A percentile compares a stretch with the other conserved stretches of the same genome.
Evolutionary conservation across 2,888 invertebrate genomes (phyloP).

Genomic region (Exephanes ischioxanthus): DNA sequence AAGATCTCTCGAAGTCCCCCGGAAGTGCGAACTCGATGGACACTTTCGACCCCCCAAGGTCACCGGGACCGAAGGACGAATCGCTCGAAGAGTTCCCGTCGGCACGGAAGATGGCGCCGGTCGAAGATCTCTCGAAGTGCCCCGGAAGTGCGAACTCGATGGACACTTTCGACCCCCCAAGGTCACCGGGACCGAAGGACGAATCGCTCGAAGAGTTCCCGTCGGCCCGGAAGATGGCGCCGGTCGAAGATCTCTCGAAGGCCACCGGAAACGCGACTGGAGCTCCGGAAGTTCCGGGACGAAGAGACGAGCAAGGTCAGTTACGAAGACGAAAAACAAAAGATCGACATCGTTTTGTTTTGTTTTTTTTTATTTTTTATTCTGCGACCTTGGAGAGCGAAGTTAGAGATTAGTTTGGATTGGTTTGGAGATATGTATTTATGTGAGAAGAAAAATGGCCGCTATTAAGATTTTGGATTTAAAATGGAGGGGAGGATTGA

Average conservation of each 20-base stretch:
- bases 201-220: too few relatives aligned
- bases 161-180: too few relatives aligned
- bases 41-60: too few relatives aligned
- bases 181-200: too few relatives aligned
- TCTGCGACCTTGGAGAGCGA: slow-evolving; percentile 57
- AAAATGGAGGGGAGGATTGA: not conserved
- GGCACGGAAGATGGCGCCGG: not conserved
- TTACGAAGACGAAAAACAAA: slow-evolving; percentile 47
- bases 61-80: too few relatives aligned
- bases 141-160: not conserved
- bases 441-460: too few relatives aligned
- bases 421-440: not conserved
- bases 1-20: too few relatives aligned
- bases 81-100: too few relatives aligned
- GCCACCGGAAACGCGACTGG: not conserved
- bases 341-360: slow-evolving; percentile 32
- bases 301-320: slow-evolving; percentile 60
- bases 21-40: too few relatives aligned
- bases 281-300: too few relatives aligned
- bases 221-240: not conserved
- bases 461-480: too few relatives aligned
- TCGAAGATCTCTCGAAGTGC: slow-evolving; percentile 1
- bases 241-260: slow-evolving; percentile 3
- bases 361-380: slow-evolving; percentile 32
- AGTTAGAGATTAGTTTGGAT: slow-evolving; percentile 27